Evolutionary conservation across 2,113 vertebrate genomes (phyloP).

Genomic region (Xenopus tropicalis): UCB_Xtro_10.0 CM004446.2:81814001-81814500

Average conservation of each 20-base stretch:
- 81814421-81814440: slow-evolving; percentile 35
- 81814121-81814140: background rate
- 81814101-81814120: slow-evolving; percentile 18
- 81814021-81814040: too few relatives aligned
- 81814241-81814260: background rate
- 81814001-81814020: too few relatives aligned
- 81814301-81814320: slow-evolving; percentile 29
- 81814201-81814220: slow-evolving; percentile 19
- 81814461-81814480: slow-evolving; percentile 27
- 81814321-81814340: slow-evolving; percentile 28
- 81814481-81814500: slow-evolving; percentile 37
- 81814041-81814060: too few relatives aligned
- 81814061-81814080: background rate
- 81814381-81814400: slow-evolving; percentile 40
- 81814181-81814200: slow-evolving; percentile 3
- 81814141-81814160: slow-evolving; percentile 1
- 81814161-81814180: background rate
- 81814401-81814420: slow-evolving; percentile 30
- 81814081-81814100: background rate
- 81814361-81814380: slow-evolving; percentile 43
- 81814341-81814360: slow-evolving; percentile 16
- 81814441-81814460: slow-evolving; percentile 45
- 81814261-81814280: slow-evolving; percentile 34
- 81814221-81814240: slow-evolving; percentile 30
- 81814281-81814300: slow-evolving; percentile 32